Base-by-base conservation (phyloP, 2,113 vertebrate species). In the Tetrao urogallus region DNA sequence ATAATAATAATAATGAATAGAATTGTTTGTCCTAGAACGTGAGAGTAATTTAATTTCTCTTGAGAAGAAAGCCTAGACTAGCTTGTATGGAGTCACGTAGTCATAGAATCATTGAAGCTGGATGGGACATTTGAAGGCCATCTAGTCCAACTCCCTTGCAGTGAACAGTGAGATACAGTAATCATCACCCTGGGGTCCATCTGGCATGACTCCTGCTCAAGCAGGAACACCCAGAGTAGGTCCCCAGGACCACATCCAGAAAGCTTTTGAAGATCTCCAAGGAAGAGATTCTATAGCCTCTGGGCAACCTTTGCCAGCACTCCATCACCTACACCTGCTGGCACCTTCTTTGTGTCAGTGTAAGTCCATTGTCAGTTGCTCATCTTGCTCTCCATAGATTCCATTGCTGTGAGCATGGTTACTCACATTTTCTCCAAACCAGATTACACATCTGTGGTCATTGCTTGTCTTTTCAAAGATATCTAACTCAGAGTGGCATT, bases 121-220 rank as follows among this genome's bases (percentile, higher is more conserved):
- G 40, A 40, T 11, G 40, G 40, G 40, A 40, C 40, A 40, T 40
- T 40, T 40, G 40, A 40, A 40, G 40, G 47, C 47, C 20, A 48
- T 11, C 5, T 48, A 48, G 47, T 48, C 20, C 47, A 20, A 11
- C 20, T 48, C 47, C 47, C 47, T 2, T 48, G 20, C 47, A 48
- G 6, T 11, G 47, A 21, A 48, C 47, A 22, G 47, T 11, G 47
- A 48, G 20, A 48, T 48, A 54, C 42, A 40, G 30, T 30, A 25
- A 30, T 10, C 60, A 61, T 25, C 34, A 56, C n/a, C 8, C 54
- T 54, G 52, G 1, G 0, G 38, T 36, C 28, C 4, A 0, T 27
- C 15, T 81, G 18, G 5, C 71, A 15, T 30, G 18, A 18, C 4
- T 19, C 38, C 7, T 77, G n/a, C 28, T 77, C 45, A 48, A 73